Evolutionary conservation across 2,888 invertebrate species (phyloP).

Genomic region (Athrips mouffetella): DNA sequence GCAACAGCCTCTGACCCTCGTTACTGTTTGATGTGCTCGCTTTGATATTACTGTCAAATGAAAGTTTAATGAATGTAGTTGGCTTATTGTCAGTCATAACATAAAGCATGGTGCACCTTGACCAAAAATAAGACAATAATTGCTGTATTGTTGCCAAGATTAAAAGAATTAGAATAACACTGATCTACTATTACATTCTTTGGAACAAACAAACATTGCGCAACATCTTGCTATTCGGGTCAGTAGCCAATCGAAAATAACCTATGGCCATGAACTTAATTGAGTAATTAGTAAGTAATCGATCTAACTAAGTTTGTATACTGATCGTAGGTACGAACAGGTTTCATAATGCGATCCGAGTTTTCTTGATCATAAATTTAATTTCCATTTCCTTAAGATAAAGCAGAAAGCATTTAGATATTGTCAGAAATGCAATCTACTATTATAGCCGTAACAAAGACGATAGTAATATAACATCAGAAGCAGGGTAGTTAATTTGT

Average conservation of each 20-base stretch:
- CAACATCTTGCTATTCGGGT: slow-evolving; percentile 30
- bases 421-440: neutral
- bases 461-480: no score
- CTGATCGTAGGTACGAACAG: no score
- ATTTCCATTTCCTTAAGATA: no score
- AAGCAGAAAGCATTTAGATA: no score
- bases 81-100: no score
- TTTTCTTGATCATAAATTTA: no score
- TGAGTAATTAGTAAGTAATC: slow-evolving; percentile 1
- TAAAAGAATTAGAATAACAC: slow-evolving; percentile 25
- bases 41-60: slow-evolving; percentile 22
- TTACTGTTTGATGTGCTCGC: slow-evolving; percentile 45
- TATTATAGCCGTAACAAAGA: no score
- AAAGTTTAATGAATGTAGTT: neutral
- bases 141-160: slow-evolving; percentile 1
- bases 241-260: slow-evolving; percentile 29
- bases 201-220: slow-evolving; percentile 19
- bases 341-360: no score
- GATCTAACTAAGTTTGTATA: no score
- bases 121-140: neutral
- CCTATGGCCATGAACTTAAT: slow-evolving; percentile 11
- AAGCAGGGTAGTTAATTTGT: neutral
- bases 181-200: slow-evolving; percentile 7
- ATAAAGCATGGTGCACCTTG: neutral
- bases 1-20: slow-evolving; percentile 58